Base-by-base conservation (phyloP, 2,888 invertebrate species). In the Leistus spinibarbis region DNA sequence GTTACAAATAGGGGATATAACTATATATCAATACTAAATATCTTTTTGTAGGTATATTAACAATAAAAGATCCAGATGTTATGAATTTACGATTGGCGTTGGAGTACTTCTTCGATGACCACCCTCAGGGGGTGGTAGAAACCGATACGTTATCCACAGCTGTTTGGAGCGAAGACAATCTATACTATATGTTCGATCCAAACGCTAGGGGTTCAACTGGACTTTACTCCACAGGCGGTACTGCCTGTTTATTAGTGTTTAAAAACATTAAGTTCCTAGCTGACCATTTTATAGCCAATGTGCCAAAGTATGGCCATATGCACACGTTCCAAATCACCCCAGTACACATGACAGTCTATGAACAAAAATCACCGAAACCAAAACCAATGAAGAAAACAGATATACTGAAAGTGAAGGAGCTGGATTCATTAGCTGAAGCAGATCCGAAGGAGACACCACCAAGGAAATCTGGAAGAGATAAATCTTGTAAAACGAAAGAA, bases 131-230 rank as follows among this genome's bases (percentile, higher is more conserved):
- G 0, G 88, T 91, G 1, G 83, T 91, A 7, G 82, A 89, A 17
- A 85, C 85, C 1, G 82, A 82, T 2, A 75, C 80, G 2, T 73
- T 85, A 0, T 85, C 86, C 7, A 84, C 88, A 0, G 89, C 90
- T 0, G 86, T 91, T 19, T 92, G 90, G 90, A 83, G 84, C 75
- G 87, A 88, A 67, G 88, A 88, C 1, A 88, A 88, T 1, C 84
- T 85, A 63, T 89, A 87, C 71, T 92, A 90, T 78, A 80, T 90
- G 74, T 91, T 90, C 79, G 90, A 91, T 81, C 90, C 91, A 0
- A 82, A 86, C 77, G 84, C 87, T 0, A 81, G 85, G 62, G 83
- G 84, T 24, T 80, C 82, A 1, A 81, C 80, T 83, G 90, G 89
- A 81, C 84, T 76, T 7, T 0, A 84, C 86, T 77, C 87, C 86